Base-by-base conservation (phyloP, 2,113 vertebrate genomes). In the Hemiprocne comata region DNA sequence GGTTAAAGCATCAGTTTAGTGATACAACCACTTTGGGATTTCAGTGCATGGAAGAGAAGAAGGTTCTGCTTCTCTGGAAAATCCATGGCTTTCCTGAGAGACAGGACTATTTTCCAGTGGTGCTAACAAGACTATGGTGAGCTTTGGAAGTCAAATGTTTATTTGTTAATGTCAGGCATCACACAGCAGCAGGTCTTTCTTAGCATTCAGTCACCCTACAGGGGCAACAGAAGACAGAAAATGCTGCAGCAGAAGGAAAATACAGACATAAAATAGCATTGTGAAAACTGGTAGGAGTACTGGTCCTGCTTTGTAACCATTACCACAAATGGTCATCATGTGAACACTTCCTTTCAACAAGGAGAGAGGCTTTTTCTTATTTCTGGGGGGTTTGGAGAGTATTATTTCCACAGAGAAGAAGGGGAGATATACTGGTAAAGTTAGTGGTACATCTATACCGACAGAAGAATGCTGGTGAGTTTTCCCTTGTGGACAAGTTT, bases 131-230 rank as follows among this genome's bases (percentile, higher is more conserved):
- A 16, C 33, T 34, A 34, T 7, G 33, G 34, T 44, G 55, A 85
- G 7, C n/a, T 90, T 81, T 74, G 57, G 57, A 88, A 90, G 67
- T 34, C 50, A 91, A 89, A 77, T 26, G 5, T 55, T 88, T 82
- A 73, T 72, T 75, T 73, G 40, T 31, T 34, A 29, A 34, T 74
- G 62, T 42, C 28, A 85, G 15, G 55, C 25, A 51, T n/a, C 40
- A 54, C 2, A 3, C 19, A 1, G 1, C 28, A 78, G n/a, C 24
- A 89, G 25, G 40, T 95, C 26, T 8, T 31, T 93, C 66, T 60
- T 50, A 85, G 51, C 64, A 48, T 87, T 66, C 61, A 46, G 34
- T 38, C 64, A 86, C 38, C 28, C 31, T 62, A 1, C 42, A 33
- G 11, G 11, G 25, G 34, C 64, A 90, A 76, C 1, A 84, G 34